Evolutionary conservation across 2,888 invertebrate genomes (phyloP).

Genomic region (Muscina levida): DNA sequence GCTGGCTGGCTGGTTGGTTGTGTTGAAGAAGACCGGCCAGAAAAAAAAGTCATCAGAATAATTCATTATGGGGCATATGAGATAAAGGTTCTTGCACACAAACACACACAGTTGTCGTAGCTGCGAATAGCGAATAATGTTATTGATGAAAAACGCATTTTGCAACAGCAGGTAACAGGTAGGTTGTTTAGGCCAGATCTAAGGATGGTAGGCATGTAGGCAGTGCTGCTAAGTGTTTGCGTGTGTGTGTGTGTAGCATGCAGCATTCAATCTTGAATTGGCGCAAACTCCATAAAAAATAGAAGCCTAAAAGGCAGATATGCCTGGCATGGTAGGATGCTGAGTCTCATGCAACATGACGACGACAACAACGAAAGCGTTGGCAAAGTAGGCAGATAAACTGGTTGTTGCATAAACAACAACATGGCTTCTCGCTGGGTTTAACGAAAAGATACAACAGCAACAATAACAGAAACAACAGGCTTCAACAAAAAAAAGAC

Average conservation of each 20-base stretch:
- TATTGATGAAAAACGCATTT: constrained; percentile 63
- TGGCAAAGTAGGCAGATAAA: constrained; percentile 60
- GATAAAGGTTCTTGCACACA: constrained; percentile 51
- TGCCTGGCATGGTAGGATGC: constrained; percentile 41
- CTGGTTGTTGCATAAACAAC: constrained; percentile 57
- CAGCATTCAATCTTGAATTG: constrained; percentile 33
- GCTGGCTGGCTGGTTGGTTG: constrained; percentile 24
- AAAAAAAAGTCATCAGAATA: constrained; percentile 62
- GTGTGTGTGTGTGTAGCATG: constrained; percentile 24
- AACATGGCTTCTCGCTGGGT: constrained; percentile 62
- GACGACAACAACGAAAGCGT: constrained; percentile 12
- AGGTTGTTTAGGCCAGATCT: constrained; percentile 45
- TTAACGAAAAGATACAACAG: constrained; percentile 14
- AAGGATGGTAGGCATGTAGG: constrained; percentile 4
- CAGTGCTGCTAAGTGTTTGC: neutral
- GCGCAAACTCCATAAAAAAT: constrained; percentile 24
- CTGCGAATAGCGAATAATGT: constrained; percentile 63
- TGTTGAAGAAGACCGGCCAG: constrained; percentile 2
- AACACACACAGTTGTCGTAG: constrained; percentile 67
- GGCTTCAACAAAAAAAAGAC: constrained; percentile 33
- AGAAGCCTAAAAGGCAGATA: constrained; percentile 59
- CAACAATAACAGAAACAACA: neutral
- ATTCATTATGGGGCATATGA: constrained; percentile 61
- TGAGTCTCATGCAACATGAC: constrained; percentile 15
- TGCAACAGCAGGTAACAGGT: constrained; percentile 63